Evolutionary conservation across 2,797 vertebrate species (phyloP).

Genomic region (Euthynnus affinis): DNA sequence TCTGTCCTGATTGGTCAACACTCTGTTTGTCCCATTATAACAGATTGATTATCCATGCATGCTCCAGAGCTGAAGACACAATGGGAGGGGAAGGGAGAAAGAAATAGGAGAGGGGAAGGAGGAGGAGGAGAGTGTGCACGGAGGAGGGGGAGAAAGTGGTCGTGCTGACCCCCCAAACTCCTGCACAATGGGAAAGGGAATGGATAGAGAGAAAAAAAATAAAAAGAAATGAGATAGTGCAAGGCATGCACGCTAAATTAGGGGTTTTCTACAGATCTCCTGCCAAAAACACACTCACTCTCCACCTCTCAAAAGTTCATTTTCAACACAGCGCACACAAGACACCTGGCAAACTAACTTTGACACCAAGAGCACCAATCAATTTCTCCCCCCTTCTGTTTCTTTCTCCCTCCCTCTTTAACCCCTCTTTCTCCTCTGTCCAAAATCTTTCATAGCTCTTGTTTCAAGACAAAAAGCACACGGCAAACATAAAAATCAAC

Average conservation of each 20-base stretch:
- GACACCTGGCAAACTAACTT: slow-evolving; percentile 74
- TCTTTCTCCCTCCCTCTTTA: neutral
- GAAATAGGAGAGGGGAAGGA: slow-evolving; percentile 37
- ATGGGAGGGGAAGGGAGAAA: slow-evolving; percentile 55
- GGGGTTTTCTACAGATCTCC: slow-evolving; percentile 20
- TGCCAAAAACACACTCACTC: slow-evolving; percentile 43
- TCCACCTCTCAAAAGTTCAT: slow-evolving; percentile 27
- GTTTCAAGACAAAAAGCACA: slow-evolving; percentile 43
- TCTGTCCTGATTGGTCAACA: slow-evolving; percentile 62
- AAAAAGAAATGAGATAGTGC: slow-evolving; percentile 9
- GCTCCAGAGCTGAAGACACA: slow-evolving; percentile 73
- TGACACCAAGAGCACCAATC: slow-evolving; percentile 41
- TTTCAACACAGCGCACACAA: slow-evolving; percentile 19
- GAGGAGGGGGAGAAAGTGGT: slow-evolving; percentile 20
- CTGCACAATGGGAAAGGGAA: slow-evolving; percentile 69
- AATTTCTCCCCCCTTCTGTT: slow-evolving; percentile 2
- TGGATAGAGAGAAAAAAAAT: neutral
- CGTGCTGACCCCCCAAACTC: slow-evolving; percentile 69
- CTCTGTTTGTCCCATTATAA: slow-evolving; percentile 50
- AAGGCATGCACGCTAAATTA: slow-evolving; percentile 22
- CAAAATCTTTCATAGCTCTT: slow-evolving; percentile 12
- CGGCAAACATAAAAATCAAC: slow-evolving; percentile 68
- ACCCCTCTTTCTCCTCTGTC: neutral
- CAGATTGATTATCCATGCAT: slow-evolving; percentile 76
- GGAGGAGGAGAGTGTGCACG: slow-evolving; percentile 28